A percentile compares a stretch with the other conserved stretches of the same genome.
Conservation (phyloP, 2,888 invertebrate genomes). For the Amitus sp. region DNA sequence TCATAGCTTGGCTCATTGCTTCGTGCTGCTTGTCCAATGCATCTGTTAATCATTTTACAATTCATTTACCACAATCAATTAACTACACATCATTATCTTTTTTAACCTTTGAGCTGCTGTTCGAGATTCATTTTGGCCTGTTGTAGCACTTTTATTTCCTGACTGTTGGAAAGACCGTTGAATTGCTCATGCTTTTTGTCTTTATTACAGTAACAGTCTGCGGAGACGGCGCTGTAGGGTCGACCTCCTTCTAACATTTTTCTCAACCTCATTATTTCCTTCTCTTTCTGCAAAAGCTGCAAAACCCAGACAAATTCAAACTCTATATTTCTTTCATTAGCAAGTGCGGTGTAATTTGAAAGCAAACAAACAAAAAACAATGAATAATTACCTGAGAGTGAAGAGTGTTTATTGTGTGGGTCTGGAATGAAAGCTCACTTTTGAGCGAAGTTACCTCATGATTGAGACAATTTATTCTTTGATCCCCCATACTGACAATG, state of each 20-base stretch:
- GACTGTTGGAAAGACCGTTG: slow-evolving; percentile 33
- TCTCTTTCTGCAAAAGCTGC: slow-evolving; percentile 67
- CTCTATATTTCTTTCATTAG: too few species aligned
- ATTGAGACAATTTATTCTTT: slow-evolving; percentile 57
- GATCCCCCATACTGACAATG: slow-evolving; percentile 58
- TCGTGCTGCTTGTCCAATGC: slow-evolving; percentile 79
- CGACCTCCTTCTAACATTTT: slow-evolving; percentile 79
- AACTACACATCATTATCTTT: too few species aligned
- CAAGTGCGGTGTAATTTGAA: too few species aligned
- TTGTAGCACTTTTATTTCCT: slow-evolving; percentile 71
- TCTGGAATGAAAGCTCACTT: slow-evolving; percentile 55
- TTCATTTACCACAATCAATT: not conserved
- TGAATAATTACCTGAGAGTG: slow-evolving; percentile 61
- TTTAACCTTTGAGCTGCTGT: slow-evolving; percentile 68
- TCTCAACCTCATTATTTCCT: slow-evolving; percentile 77
- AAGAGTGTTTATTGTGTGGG: slow-evolving; percentile 53
- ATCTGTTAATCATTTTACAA: slow-evolving; percentile 54
- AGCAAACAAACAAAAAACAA: too few species aligned
- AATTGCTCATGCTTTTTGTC: slow-evolving; percentile 61
- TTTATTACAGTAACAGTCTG: slow-evolving; percentile 74
- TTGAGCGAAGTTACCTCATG: slow-evolving; percentile 60
- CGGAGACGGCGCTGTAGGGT: slow-evolving; percentile 71
- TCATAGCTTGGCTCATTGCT: slow-evolving; percentile 80
- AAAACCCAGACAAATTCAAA: too few species aligned
- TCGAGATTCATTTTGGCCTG: slow-evolving; percentile 72